Base-by-base conservation (phyloP, 2,797 vertebrate genomes). In the Catamblyrhynchus diadema region DNA sequence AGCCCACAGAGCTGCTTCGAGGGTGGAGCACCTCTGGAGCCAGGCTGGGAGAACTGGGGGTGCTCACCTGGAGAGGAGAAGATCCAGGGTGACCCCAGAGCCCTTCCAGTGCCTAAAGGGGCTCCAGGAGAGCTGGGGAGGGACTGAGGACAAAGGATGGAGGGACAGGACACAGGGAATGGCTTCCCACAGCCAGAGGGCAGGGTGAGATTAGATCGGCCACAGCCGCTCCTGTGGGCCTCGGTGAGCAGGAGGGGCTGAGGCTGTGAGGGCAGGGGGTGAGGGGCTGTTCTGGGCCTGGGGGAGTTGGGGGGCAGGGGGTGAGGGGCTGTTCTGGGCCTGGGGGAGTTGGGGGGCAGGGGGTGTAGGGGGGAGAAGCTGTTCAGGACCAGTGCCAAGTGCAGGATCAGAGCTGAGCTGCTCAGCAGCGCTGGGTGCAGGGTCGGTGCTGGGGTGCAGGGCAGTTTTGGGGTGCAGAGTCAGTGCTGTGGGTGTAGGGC, bases 161-260 rank as follows among this genome's bases (percentile, higher is more conserved):
- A 48, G 50, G 5, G 69, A 41, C 37, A 73, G 30, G 35, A 41
- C 50, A 3, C 3, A 1, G 25, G 35, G 61, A 67, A 67, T 7
- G 54, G 25, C 30, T 66, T 3, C 28, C 28, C 45, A 30, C 0
- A 14, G 61, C 39, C 14, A 14, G 39, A 41, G 39, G 39, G 39
- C 39, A 41, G 39, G 47, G 0, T 9, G 6, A 1, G 35, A 4
- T 7, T 5, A 3, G 35, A 14, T 3, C 10, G 12, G 48, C 12
- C 30, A 8, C 1, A 5, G 14, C 21, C 41, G 4, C 14, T 25
- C 15, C 32, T 17, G 4, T 1, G 22, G 5, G 61, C 7, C n/a
- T 3, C 3, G 20, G 0, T 0, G 5, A 47, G 13, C 60, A 6
- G 1, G 17, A 24, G 81, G 17, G 33, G 56, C 56, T 8, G 56